Conservation (phyloP, 2,797 vertebrate genomes). For the Odontamblyopus lacepedii region DNA sequence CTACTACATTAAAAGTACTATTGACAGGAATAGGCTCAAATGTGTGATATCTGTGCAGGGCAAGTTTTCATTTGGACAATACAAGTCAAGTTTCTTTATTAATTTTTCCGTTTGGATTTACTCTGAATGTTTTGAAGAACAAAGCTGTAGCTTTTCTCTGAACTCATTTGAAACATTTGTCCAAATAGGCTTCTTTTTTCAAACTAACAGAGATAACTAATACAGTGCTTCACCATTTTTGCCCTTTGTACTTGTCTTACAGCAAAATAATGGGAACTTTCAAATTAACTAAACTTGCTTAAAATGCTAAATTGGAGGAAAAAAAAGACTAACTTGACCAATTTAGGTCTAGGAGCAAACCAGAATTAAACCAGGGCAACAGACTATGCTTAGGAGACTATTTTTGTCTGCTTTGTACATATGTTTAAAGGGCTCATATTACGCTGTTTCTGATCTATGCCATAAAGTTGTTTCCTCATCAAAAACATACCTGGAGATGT, state of each 20-base stretch:
- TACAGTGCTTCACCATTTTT: background rate
- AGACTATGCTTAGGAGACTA: background rate
- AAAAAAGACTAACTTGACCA: background rate
- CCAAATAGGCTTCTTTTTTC: background rate
- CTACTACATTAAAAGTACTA: too few relatives aligned
- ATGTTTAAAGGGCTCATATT: too few relatives aligned
- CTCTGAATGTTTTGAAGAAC: conserved; percentile 5
- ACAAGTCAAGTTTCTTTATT: background rate
- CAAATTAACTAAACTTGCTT: background rate
- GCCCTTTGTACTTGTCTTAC: conserved; percentile 3
- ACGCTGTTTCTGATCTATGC: too few relatives aligned
- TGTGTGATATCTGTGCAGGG: background rate
- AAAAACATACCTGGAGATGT: too few relatives aligned
- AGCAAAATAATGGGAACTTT: background rate
- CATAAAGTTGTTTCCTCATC: too few relatives aligned
- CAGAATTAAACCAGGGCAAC: background rate
- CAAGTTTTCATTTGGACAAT: conserved; percentile 8
- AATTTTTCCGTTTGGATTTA: background rate
- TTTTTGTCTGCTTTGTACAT: too few relatives aligned
- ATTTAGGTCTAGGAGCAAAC: background rate
- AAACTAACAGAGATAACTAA: background rate
- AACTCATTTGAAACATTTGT: conserved; percentile 7
- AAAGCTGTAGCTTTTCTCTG: conserved; percentile 1
- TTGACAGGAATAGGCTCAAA: background rate
- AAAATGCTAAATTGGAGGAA: background rate